These are phyloP conservation scores for Drosophila biarmipes DNA, from an alignment of 1,140 invertebrate species.

Conservation along the genomic window DNA sequence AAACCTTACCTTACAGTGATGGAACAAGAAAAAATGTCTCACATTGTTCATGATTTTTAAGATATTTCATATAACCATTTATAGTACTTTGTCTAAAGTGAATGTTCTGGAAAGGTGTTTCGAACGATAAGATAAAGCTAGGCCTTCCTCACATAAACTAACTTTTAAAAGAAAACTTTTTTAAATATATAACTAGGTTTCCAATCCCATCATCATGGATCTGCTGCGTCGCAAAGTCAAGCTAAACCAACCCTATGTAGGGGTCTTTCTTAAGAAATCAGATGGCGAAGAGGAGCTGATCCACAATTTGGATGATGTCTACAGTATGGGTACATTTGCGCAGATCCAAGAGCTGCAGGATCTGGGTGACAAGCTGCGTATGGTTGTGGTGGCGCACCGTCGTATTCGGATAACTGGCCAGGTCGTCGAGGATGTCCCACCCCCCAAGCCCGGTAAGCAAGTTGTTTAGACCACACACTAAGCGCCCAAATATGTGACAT, in stretches of 20 bases:
- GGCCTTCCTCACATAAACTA: background rate
- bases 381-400: slow-evolving; percentile 97
- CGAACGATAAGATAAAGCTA: too few relatives aligned
- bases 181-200: slow-evolving; percentile 86
- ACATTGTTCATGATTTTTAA: too few relatives aligned
- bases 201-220: slow-evolving; percentile 94
- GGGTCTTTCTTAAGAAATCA: slow-evolving; percentile 98
- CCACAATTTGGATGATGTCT: slow-evolving; percentile 93
- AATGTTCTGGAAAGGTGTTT: too few relatives aligned
- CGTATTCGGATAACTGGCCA: slow-evolving; percentile 92
- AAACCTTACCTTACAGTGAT: too few relatives aligned
- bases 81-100: too few relatives aligned
- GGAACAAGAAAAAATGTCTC: too few relatives aligned
- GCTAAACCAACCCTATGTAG: slow-evolving; percentile 98
- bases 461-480: slow-evolving; percentile 15
- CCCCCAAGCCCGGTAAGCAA: slow-evolving; percentile 81
- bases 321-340: slow-evolving; percentile 97
- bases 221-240: slow-evolving; percentile 97
- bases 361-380: slow-evolving; percentile 94
- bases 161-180: background rate
- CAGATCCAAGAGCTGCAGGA: slow-evolving; percentile 99
- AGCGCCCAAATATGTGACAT: slow-evolving; percentile 54
- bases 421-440: slow-evolving; percentile 89
- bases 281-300: slow-evolving; percentile 96
- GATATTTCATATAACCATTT: too few relatives aligned